Evolutionary conservation across 2,797 vertebrate species (phyloP), one percentile per base, ranked within the genome.

Genomic region (Anomalospiza imberbis): DNA sequence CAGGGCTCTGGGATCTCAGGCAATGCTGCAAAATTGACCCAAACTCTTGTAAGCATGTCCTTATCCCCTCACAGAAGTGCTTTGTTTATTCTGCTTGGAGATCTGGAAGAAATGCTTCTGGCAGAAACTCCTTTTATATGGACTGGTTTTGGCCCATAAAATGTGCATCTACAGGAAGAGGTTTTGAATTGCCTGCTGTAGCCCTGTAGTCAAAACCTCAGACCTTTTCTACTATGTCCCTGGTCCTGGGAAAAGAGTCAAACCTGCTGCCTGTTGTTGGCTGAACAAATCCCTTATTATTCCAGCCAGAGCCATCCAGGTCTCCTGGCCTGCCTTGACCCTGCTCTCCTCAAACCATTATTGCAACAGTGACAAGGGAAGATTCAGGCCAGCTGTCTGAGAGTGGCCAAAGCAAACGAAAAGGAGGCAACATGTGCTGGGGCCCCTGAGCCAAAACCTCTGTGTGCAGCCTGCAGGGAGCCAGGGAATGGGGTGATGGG

Each of bases 301-400:
- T 93, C 66, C 51, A 86, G 32, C 22, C 63, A 91, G 61, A 91
- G 21, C 50, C 68, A 29, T 94, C 71, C 91, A 94, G 77, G 47
- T 94, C 74, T 87, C 50, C 71, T 89, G 85, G 77, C 89, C 95
- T 96, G 77, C 83, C 60, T 82, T 94, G 85, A 94, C 88, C 85
- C 51, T 9, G 2, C 0, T 0, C 55, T 90, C 36, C 62, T 94
- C 54, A 90, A 91, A 77, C 68, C 57, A 87, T 90, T 90, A 73
- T 87, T 95, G 74, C 80, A 72, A 32, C 26, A 65, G 45, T 0
- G 2, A 73, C 76, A 74, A 76, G 85, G 45, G 31, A 85, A 93
- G 80, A 87, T 86, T 93, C 83, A 88, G 79, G 72, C 84, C 91
- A 92, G 57, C 47, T 9, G 3, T 25, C 85, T 2, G 0, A 91